These are phyloP conservation scores for Lipophrys pholis DNA, from an alignment of 2,113 vertebrate species.

Conservation along the genomic window DNA sequence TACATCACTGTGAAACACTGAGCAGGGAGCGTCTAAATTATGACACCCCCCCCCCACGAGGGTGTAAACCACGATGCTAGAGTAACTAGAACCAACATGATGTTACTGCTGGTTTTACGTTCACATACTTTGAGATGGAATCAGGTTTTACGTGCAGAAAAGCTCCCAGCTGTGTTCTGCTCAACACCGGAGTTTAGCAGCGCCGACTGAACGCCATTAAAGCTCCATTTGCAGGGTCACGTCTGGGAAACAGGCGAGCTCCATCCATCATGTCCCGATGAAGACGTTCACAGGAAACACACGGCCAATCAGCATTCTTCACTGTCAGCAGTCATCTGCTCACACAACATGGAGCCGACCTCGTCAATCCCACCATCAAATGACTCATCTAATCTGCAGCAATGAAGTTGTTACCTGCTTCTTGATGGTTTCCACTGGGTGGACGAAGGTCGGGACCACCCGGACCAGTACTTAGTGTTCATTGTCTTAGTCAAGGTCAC, in stretches of 20 bases:
- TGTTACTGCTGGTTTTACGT: no score
- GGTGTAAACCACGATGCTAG: no score
- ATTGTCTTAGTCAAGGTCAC: conserved; percentile 1
- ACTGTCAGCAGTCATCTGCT: conserved; percentile 50
- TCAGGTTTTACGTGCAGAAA: no score
- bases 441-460: conserved; percentile 2
- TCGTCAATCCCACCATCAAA: not conserved
- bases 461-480: not conserved
- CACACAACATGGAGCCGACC: conserved; percentile 11
- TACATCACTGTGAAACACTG: no score
- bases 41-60: no score
- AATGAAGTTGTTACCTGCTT: not conserved
- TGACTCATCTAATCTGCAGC: not conserved
- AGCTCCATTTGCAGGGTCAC: conserved; percentile 36
- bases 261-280: conserved; percentile 59
- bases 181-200: conserved; percentile 39
- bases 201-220: conserved; percentile 56
- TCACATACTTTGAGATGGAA: no score
- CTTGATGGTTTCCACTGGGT: not conserved
- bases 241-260: conserved; percentile 43
- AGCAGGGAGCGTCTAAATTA: no score
- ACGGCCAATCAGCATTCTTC: conserved; percentile 32
- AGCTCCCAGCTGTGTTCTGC: conserved; percentile 47
- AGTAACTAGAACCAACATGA: no score
- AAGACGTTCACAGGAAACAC: conserved; percentile 54